Base-by-base conservation (phyloP, 2,888 invertebrate species). In the Drosophila fulvimacula region DNA sequence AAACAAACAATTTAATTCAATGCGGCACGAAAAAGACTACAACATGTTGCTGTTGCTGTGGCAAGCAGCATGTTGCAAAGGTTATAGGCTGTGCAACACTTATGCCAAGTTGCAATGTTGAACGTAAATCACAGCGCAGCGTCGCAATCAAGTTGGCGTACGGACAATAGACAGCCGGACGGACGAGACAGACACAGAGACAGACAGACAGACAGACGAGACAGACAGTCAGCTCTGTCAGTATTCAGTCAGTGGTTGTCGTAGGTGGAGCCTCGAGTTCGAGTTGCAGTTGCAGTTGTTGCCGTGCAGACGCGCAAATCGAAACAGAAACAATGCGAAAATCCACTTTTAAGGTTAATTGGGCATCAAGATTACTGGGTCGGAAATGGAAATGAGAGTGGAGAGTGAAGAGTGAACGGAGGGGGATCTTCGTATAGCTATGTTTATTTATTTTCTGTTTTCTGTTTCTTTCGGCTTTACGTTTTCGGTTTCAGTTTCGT, bases 361-460 rank as follows among this genome's bases (percentile, higher is more conserved):
- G 92, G 90, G 90, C 91, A 92, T 92, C 92, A 91, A 92, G 92
- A 92, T 92, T 91, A 92, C 90, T 92, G 82, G 92, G 92, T 92
- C 92, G 92, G 92, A 92, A 92, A 92, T 92, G 46, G 87, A 85
- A 87, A 88, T 88, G 90, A 85, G 84, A 85, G 87, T 88, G 34
- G 34, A 10, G 48, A 13, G 11, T 5, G 30, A 13, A 13, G 27
- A 30, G 30, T 30, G 30, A 10, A 3, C 2, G 17, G 51, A 27
- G 27, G 76, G 78, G 79, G 76, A 80, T 79, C 67, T 66, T 68
- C 56, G 60, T 69, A 59, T 56, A 48, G 39, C 42, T 46, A 21
- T 57, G 41, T 17, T 24, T 73, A 36, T 51, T 17, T 41, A 9
- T 32, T 30, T 36, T 36, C 34, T 27, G 41, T 58, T 58, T 63